Base-by-base conservation (phyloP, 2,797 vertebrate species). In the Diplodus sargus region DNA sequence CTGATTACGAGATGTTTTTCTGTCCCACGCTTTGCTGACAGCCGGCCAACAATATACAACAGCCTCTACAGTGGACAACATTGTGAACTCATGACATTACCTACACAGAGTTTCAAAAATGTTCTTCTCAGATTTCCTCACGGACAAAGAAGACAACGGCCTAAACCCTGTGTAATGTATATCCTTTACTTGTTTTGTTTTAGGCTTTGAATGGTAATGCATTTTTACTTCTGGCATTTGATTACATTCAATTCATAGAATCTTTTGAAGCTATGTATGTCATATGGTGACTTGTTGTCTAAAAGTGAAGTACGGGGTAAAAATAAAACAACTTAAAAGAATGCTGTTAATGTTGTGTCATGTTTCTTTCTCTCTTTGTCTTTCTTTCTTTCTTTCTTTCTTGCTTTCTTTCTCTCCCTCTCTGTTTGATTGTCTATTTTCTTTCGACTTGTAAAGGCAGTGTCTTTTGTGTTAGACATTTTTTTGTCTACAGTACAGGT, bases 11-110 rank as follows among this genome's bases (percentile, higher is more conserved):
- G 13, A 48, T 53, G 10, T 20, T 34, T 15, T 45, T 22, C 39
- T 60, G 45, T 39, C 15, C n/a, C 18, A 11, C 12, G 25, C 48
- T 49, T 42, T 23, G 45, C 65, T 51, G 47, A 2, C 47, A 56
- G 23, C 34, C 52, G 25, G 17, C 22, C 10, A 16, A 28, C 18
- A 45, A 42, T 34, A 51, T 63, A 12, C 9, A 0, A 60, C 20
- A 60, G 17, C 11, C 14, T 25, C 20, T 59, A 54, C 17, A 58
- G 13, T 25, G 4, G 43, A 58, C 17, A 3, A 48, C 56, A 17
- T 69, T 68, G 4, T 51, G 34, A 71, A 57, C 34, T 49, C 22
- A 47, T 48, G 22, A 58, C 43, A 42, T 65, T 48, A 56, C n/a
- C 20, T 12, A 57, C 58, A 42, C 17, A 39, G 8, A 43, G n/a